These are phyloP conservation scores for Dasyprocta punctata DNA, from an alignment of 2,113 vertebrate genomes.

Conservation along the genomic window DNA sequence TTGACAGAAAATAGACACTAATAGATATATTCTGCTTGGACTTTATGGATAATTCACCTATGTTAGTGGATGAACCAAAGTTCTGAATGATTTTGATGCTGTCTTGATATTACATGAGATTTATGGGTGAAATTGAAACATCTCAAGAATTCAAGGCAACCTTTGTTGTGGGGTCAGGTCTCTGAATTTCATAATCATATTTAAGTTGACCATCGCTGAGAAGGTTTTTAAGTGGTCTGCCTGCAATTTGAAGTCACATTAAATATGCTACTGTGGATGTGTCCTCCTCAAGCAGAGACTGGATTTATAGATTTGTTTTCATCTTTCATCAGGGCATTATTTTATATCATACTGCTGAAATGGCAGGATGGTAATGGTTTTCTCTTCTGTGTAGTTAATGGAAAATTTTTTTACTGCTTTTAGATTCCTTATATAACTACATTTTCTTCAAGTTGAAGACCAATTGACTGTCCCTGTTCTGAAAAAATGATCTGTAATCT, in stretches of 20 bases:
- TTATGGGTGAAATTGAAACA: constrained; percentile 29
- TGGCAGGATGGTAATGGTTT: constrained; percentile 72
- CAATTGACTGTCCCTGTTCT: constrained; percentile 68
- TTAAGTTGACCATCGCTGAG: not conserved
- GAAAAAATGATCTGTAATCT: constrained; percentile 73
- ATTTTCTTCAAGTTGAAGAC: constrained; percentile 75
- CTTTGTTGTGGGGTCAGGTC: constrained; percentile 5
- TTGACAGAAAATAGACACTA: not conserved
- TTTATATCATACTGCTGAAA: constrained; percentile 73
- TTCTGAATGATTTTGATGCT: not conserved
- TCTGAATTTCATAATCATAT: constrained; percentile 28
- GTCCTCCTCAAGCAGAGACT: constrained; percentile 50
- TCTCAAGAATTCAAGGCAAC: constrained; percentile 11
- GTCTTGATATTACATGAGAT: constrained; percentile 23
- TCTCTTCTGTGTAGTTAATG: constrained; percentile 73
- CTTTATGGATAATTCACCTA: not conserved
- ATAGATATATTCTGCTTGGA: not conserved
- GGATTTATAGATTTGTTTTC: constrained; percentile 77
- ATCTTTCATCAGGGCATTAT: constrained; percentile 71
- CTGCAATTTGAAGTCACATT: constrained; percentile 43
- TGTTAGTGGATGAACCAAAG: not conserved
- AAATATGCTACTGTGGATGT: not conserved
- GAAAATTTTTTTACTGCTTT: constrained; percentile 79
- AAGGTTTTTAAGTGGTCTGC: constrained; percentile 10
- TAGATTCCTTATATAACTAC: constrained; percentile 71